Evolutionary conservation across 2,797 vertebrate genomes (phyloP).

Genomic region (Halcyon badia): DNA sequence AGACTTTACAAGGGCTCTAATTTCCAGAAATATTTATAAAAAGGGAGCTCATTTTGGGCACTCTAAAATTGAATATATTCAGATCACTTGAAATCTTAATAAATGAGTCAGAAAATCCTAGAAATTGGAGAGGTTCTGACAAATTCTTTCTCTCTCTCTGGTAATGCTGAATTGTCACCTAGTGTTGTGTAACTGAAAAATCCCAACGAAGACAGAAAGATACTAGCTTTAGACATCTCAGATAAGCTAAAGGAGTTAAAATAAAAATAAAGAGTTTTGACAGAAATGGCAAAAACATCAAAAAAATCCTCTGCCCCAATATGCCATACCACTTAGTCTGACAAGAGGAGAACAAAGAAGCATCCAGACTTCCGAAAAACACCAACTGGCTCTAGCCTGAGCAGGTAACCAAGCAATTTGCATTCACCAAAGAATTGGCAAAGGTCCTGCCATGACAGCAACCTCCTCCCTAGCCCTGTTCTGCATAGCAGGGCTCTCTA

Average conservation of each 20-base stretch:
- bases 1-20: background rate
- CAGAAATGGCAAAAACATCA: background rate
- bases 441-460: slow-evolving; percentile 42
- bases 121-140: background rate
- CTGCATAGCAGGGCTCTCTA: slow-evolving; percentile 56
- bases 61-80: background rate
- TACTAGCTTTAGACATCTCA: background rate
- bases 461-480: slow-evolving; percentile 42
- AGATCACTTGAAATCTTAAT: background rate
- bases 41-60: background rate
- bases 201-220: background rate
- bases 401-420: slow-evolving; percentile 44
- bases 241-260: background rate
- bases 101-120: background rate
- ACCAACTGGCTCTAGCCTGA: background rate
- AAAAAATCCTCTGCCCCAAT: background rate
- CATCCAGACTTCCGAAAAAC: background rate
- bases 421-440: slow-evolving; percentile 54
- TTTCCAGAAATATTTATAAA: background rate
- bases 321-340: background rate
- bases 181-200: background rate
- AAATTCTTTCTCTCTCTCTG: background rate
- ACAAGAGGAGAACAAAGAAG: background rate
- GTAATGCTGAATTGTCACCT: background rate
- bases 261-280: background rate